Evolutionary conservation across 1,140 invertebrate species (phyloP), one percentile per base, ranked within the genome.

Genomic region (Telenomus remus): DNA sequence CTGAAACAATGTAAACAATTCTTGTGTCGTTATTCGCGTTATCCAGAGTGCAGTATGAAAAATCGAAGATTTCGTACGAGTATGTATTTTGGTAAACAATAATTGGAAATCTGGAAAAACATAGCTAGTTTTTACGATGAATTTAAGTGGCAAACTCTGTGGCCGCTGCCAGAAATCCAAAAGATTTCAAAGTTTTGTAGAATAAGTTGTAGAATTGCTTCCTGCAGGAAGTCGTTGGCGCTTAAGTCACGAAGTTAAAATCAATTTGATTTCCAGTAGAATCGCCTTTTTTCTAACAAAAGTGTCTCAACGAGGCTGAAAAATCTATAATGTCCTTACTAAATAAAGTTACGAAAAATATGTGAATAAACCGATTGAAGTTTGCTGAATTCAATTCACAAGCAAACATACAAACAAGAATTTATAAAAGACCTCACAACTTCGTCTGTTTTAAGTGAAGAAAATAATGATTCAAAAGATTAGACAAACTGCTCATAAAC

Each of bases 191-290:
- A 70, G 65, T 70, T 66, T 56, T 44, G 39, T 55, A 61, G 66
- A 76, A n/a, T n/a, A n/a, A 76, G 61, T 57, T 71, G 13, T 53
- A 35, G 60, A 74, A 66, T 74, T 54, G 63, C 56, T 66, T 61
- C 50, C 56, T 61, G 0, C 39, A 48, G 60, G 60, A 70, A 69
- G 55, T 70, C 66, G 56, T 66, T 66, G 66, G 56, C 70, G 53
- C 66, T 74, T 74, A 71, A 63, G 66, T 65, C 48, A 34, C 49
- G 39, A 76, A 69, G 60, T 69, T 70, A 19, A 49, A 69, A 76
- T 76, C 63, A 56, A 60, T 68, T 65, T 64, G 54, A 49, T 57
- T 75, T 76, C 46, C 48, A 68, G 19, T 48, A 49, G 34, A 39
- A 44, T 49, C 35, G 42, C 43, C 51, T 39, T 73, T 56, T 56